Evolutionary conservation across 2,797 vertebrate genomes (phyloP), one percentile per base, ranked within the genome.

Genomic region (Syncerus caffer): DNA sequence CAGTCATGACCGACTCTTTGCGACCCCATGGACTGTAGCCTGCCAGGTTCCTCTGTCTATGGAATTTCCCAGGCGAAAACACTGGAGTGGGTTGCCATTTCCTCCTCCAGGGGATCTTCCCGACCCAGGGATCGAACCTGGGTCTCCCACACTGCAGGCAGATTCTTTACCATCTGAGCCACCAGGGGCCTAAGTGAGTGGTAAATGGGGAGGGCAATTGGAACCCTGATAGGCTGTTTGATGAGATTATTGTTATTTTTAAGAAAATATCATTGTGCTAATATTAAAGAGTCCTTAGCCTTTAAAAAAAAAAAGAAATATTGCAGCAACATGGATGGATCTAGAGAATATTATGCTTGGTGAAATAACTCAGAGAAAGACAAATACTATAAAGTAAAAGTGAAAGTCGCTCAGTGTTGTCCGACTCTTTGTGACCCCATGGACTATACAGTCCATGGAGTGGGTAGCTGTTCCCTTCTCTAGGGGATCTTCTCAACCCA

Each of bases 241-340:
- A 84, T 84, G 15, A 58, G 57, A 89, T 89, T 85, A 93, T 17
- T 89, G 13, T 60, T 91, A 83, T 86, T 87, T 93, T 92, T 74
- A 94, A 92, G 47, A 19, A 78, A 51, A 57, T 84, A 47, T n/a
- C 42, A 25, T 86, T 80, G 25, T 62, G 53, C 31, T 94, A 58
- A 16, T 85, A 60, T 84, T 94, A 45, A 94, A 89, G 31, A 23
- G 11, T 82, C 17, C 50, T 53, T 53, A 82, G 31, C 19, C 50
- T 23, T 53, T 34, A 34, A 47, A 12, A 47, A 47, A 55, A 51
- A 80, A 19, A n/a, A 7, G 19, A 80, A 80, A 80, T 80, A 51
- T 23, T n/a, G 50, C 31, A 80, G 17, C 31, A 53, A 82, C 50
- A 14, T 53, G 31, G 50, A 34, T 23, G 50, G 79, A 82, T 31